Evolutionary conservation across 2,797 vertebrate genomes (phyloP).

Genomic region (Monodelphis domestica): DNA sequence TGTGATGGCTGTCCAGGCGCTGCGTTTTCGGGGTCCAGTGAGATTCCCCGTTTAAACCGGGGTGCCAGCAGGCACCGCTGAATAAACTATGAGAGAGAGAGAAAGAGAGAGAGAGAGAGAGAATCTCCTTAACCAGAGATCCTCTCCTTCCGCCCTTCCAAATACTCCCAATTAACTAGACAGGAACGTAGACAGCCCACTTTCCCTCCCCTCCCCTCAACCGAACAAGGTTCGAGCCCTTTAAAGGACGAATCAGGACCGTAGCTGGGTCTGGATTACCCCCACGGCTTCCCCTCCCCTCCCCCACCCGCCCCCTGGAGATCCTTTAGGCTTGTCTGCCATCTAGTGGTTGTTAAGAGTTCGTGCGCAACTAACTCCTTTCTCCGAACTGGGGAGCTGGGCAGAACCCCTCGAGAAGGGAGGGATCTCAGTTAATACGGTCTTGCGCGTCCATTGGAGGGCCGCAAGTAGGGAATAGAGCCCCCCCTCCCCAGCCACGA

Average conservation of each 20-base stretch:
- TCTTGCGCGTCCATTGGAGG: neutral
- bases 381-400: neutral
- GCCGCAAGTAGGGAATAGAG: neutral
- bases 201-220: neutral
- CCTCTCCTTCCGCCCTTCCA: slow-evolving; percentile 34
- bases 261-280: neutral
- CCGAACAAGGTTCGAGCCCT: neutral
- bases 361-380: neutral
- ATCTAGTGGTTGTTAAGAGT: slow-evolving; percentile 67
- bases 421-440: neutral
- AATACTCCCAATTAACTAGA: slow-evolving; percentile 4
- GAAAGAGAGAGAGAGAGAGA: no score
- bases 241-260: neutral
- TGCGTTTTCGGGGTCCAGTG: neutral
- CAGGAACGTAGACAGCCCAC: neutral
- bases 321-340: slow-evolving; percentile 52
- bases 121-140: slow-evolving; percentile 25
- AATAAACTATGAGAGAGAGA: neutral
- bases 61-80: neutral
- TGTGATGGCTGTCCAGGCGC: neutral
- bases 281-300: neutral
- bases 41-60: neutral
- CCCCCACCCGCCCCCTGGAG: neutral
- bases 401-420: neutral
- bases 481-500: neutral